Evolutionary conservation across 2,797 vertebrate species (phyloP).

Genomic region (Eulemur mongoz): DNA sequence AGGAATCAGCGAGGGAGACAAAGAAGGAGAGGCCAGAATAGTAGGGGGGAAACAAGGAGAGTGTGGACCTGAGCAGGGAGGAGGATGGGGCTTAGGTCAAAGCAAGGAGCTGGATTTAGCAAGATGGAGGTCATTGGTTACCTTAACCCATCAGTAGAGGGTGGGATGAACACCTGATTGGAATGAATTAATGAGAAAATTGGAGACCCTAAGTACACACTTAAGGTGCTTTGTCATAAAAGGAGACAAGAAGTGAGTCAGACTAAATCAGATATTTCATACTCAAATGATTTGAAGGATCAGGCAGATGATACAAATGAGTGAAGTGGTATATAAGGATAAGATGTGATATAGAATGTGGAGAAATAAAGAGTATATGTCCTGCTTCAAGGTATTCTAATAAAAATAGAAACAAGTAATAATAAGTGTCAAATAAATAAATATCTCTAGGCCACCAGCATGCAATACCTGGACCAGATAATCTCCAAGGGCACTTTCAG

Average conservation of each 20-base stretch:
- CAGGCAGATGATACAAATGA: not conserved
- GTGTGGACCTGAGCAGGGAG: not conserved
- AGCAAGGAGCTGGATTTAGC: not conserved
- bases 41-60: not conserved
- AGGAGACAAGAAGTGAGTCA: not conserved
- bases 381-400: not conserved
- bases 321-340: not conserved
- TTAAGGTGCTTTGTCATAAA: not conserved
- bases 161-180: not conserved
- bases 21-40: not conserved
- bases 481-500: not conserved
- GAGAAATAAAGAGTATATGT: not conserved
- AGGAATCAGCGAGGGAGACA: not conserved
- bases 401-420: conserved; percentile 47
- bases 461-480: not conserved
- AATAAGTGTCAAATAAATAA: conserved; percentile 1
- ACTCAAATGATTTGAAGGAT: not conserved
- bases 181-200: not conserved
- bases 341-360: not conserved
- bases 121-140: not conserved
- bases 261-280: not conserved
- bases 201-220: not conserved
- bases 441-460: not conserved
- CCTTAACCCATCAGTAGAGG: not conserved
- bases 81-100: not conserved